A percentile compares a stretch with the other conserved stretches of the same genome.
phyloP scores from a whole-genome alignment of 2,113 vertebrate genomes.

The Urocynchramus pylzowi region DNA sequence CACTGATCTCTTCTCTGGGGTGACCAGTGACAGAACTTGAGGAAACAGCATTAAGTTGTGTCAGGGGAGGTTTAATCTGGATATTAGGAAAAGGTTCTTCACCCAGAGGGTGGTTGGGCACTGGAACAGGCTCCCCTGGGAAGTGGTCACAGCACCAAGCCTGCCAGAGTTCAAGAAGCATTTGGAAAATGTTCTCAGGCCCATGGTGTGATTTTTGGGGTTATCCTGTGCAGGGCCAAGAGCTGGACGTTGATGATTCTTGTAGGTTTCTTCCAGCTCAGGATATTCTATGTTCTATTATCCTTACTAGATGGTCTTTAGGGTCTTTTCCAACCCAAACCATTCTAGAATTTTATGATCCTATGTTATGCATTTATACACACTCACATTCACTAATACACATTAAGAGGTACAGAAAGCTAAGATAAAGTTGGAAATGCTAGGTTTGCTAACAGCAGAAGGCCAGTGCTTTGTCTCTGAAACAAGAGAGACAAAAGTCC shows the following conservation, averaged over 20 bases:
- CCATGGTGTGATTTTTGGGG: not conserved
- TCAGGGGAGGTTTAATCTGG: not conserved
- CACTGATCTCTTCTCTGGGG: not conserved
- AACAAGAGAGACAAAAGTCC: slow-evolving; percentile 52
- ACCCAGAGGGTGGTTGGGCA: not conserved
- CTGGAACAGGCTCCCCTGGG: not conserved
- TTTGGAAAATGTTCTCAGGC: not conserved
- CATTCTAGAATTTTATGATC: not conserved
- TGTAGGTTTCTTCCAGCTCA: not conserved
- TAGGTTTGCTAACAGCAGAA: slow-evolving; percentile 6
- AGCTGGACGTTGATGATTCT: not conserved
- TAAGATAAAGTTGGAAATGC: not conserved
- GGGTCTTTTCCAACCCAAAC: not conserved
- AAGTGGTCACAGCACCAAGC: not conserved
- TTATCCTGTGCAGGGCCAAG: not conserved
- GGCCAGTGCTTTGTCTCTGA: slow-evolving; percentile 35
- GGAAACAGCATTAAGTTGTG: not conserved
- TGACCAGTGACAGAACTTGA: not conserved
- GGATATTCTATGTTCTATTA: not conserved
- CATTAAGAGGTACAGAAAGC: not conserved
- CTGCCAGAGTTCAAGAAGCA: not conserved
- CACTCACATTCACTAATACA: not conserved
- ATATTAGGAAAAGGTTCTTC: not conserved
- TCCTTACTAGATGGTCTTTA: not conserved
- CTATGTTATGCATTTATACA: not conserved